Evolutionary conservation across 2,888 invertebrate genomes (phyloP), one percentile per base, ranked within the genome.

Genomic region (Pimpla rufipes): DNA sequence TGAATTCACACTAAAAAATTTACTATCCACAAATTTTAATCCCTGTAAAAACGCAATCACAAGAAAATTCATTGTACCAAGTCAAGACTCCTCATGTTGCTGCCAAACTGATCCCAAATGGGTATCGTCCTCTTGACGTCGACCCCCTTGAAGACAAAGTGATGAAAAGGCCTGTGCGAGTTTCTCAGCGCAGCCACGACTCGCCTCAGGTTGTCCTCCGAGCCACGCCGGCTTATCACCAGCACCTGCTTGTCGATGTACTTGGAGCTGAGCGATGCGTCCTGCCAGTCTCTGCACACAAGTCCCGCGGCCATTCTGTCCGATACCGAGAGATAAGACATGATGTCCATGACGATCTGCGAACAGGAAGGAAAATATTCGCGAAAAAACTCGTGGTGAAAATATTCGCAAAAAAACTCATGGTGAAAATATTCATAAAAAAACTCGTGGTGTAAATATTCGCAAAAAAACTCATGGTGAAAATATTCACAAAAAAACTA

Each of bases 231-330:
- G 81, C 93, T 94, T 80, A 95, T 94, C 47, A 94, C 91, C 62
- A 95, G 93, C 40, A 94, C 92, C 91, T 95, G 94, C 76, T 95
- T 94, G 80, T 94, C 91, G 87, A 95, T 94, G 83, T 95, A 94
- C 84, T 95, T 94, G 1, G 93, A 93, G 88, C 96, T 95, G 88
- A 95, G 94, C 6, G 96, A 95, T 13, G 96, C 96, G 83, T 95
- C 94, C 85, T 96, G 95, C 96, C 97, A 97, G 0, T 94, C 93
- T 18, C 93, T 94, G 90, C 96, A 96, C 29, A 96, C 96, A 86
- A 95, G 94, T 86, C 96, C 95, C 47, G 96, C 96, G 62, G 95
- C 94, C 91, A 95, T 95, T 86, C 96, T 93, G 90, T 97, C 97
- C 1, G 96, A 94, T 87, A 95, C 94, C 47, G 95, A 94, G 86